Evolutionary conservation across 2,797 vertebrate genomes (phyloP).

Genomic region (Microtus californicus): DNA sequence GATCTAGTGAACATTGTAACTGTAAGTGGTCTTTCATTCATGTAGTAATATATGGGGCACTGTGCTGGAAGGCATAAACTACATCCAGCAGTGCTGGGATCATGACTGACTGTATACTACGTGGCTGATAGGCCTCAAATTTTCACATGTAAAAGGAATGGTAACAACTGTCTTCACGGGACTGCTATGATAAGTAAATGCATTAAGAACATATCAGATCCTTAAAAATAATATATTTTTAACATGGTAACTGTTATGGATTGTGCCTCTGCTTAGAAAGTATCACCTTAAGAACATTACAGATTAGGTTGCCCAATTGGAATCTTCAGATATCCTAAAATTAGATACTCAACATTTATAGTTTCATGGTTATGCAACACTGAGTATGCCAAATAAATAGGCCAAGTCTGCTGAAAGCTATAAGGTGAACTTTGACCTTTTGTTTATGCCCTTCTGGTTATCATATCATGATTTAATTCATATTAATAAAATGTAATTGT

Average conservation of each 20-base stretch:
- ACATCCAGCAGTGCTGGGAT: neutral
- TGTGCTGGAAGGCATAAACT: too few species aligned
- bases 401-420: conserved; percentile 5
- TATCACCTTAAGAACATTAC: neutral
- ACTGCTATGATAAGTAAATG: conserved; percentile 22
- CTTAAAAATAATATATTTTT: conserved; percentile 1
- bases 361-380: neutral
- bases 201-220: conserved; percentile 4
- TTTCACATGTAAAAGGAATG: conserved; percentile 9
- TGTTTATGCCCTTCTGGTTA: conserved; percentile 6
- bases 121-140: neutral
- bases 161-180: conserved; percentile 1
- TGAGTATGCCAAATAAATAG: neutral
- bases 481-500: conserved; percentile 6
- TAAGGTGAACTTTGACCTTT: conserved; percentile 14
- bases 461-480: conserved; percentile 35
- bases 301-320: neutral
- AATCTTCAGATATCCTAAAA: neutral
- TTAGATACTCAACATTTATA: neutral
- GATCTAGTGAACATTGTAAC: neutral
- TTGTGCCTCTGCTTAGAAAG: neutral
- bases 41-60: neutral
- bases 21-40: neutral
- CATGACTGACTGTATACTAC: neutral
- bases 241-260: neutral